A percentile compares a stretch with the other conserved stretches of the same genome.
Evolutionary conservation across 2,113 vertebrate genomes (phyloP).

Genomic region (Amphiprion percula): DNA sequence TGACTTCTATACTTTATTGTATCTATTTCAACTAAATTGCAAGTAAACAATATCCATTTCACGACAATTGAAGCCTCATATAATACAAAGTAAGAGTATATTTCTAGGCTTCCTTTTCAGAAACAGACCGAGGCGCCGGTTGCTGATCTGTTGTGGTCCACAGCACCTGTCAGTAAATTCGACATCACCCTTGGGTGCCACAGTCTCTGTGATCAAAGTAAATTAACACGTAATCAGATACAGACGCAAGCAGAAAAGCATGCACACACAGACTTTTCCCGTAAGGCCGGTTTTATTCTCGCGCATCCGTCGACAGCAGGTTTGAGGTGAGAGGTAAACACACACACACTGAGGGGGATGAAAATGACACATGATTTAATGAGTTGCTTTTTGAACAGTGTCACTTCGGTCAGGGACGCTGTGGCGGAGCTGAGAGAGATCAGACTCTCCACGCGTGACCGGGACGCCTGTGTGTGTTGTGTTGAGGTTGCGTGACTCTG

Average conservation of each 20-base stretch:
- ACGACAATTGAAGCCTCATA: not conserved
- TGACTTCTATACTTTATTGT: not conserved
- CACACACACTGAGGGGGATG: not conserved
- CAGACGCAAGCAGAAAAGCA: conserved; percentile 49
- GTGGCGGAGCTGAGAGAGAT: conserved; percentile 43
- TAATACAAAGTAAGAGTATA: not conserved
- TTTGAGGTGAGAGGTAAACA: conserved; percentile 18
- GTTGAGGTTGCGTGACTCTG: conserved; percentile 5
- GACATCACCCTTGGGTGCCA: conserved; percentile 47
- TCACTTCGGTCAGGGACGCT: conserved; percentile 51
- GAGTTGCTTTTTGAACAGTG: conserved; percentile 48
- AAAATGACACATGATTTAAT: conserved; percentile 50
- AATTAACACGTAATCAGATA: conserved; percentile 65
- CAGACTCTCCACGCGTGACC: conserved; percentile 27
- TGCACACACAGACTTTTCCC: conserved; percentile 36
- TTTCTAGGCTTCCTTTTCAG: not conserved
- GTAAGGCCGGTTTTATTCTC: conserved; percentile 32
- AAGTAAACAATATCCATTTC: not conserved
- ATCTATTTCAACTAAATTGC: not conserved
- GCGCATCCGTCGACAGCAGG: conserved; percentile 7
- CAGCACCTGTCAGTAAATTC: conserved; percentile 66
- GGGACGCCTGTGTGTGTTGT: not conserved
- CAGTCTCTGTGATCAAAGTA: conserved; percentile 56
- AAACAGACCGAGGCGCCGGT: not conserved
- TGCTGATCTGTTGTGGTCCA: conserved; percentile 27